Evolutionary conservation across 1,140 invertebrate species (phyloP).

Genomic region (Psilanteris sp.): DNA sequence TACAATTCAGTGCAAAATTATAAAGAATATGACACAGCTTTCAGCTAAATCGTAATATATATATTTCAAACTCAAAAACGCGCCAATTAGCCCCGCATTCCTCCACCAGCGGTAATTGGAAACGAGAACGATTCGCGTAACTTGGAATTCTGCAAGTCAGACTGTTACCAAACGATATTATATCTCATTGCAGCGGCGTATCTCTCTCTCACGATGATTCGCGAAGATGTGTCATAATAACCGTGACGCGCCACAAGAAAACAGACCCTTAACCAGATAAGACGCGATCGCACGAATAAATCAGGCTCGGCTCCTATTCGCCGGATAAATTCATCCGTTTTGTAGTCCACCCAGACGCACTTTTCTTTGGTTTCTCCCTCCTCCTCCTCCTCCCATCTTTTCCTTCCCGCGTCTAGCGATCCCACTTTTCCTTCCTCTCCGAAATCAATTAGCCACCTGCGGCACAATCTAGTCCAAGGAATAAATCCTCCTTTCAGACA

Average conservation of each 20-base stretch:
- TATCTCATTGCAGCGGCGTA: conserved; percentile 25
- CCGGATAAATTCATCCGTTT: neutral
- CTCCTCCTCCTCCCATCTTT: neutral
- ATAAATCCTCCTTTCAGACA: conserved; percentile 15
- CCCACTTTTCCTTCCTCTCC: neutral
- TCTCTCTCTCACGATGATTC: conserved; percentile 47
- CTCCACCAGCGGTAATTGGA: conserved; percentile 23
- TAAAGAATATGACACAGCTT: too few relatives aligned
- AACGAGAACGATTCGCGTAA: conserved; percentile 28
- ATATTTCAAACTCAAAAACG: neutral
- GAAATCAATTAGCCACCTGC: conserved; percentile 8
- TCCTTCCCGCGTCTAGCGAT: neutral
- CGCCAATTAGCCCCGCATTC: conserved; percentile 13
- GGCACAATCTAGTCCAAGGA: conserved; percentile 7
- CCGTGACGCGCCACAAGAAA: conserved; percentile 7
- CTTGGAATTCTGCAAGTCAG: conserved; percentile 48
- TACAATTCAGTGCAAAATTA: too few relatives aligned
- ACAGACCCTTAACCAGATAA: conserved; percentile 14
- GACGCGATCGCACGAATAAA: neutral
- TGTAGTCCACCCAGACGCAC: neutral
- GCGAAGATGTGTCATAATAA: conserved; percentile 47
- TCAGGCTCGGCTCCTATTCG: neutral
- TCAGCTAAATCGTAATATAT: too few relatives aligned
- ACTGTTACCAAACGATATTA: conserved; percentile 34
- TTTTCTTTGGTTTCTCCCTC: neutral